Base-by-base conservation (phyloP, 2,113 vertebrate species). In the Chlorocebus sabaeus region DNA sequence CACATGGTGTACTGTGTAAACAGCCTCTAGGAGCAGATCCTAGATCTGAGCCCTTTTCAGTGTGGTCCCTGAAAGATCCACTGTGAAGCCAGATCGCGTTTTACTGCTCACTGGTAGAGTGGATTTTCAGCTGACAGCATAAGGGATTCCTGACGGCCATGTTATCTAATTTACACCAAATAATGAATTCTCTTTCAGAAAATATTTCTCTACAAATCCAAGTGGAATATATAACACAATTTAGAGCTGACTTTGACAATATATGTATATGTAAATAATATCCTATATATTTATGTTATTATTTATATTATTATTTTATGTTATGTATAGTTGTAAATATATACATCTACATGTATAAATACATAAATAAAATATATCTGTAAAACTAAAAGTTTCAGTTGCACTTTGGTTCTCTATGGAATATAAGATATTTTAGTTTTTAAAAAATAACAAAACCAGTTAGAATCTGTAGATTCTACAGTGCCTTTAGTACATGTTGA, bases 1-100 rank as follows among this genome's bases (percentile, higher is more conserved):
- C 95, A 97, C 75, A n/a, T 1, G 16, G 78, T 4, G 6, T 8
- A 2, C 61, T 91, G 78, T 38, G 35, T 83, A 91, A 96, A 96
- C 12, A 95, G 89, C 50, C 48, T 88, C 59, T 89, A 83, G 90
- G 73, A 87, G 61, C 2, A 89, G 90, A 80, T 76, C 61, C 78
- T 72, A 32, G 67, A 48, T 95, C 80, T 94, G 86, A 85, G 95
- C 40, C 20, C 78, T 93, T 96, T 97, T 85, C 92, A 96, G 73
- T 32, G 16, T 23, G 82, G 93, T 78, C 96, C 87, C 43, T 95
- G 83, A 97, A 97, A 97, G 95, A 89, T 64, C 82, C 75, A 89
- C 96, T 95, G 80, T 95, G 50, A 89, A 93, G 35, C 40, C 76
- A 16, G 18, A 72, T 87, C 86, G 17, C 45, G 38, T 61, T 96